Base-by-base conservation (phyloP, 2,888 invertebrate species). In the Eilema depressum region DNA sequence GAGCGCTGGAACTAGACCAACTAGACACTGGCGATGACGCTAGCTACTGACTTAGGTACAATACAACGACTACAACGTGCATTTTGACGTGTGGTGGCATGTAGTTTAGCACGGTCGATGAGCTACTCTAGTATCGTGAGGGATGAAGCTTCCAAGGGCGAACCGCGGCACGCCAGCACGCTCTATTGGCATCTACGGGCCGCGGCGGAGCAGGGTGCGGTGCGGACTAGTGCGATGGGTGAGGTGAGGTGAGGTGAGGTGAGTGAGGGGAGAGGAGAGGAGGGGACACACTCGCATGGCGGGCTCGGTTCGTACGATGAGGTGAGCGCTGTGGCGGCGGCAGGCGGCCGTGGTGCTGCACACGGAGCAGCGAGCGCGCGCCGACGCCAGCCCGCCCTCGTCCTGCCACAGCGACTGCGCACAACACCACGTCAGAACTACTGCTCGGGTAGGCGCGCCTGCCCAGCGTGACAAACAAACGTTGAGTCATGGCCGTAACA, bases 371-470 rank as follows among this genome's bases (percentile, higher is more conserved):
- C 91, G 90, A 73, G 89, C 90, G 88, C 82, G 80, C 82, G 79
- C 76, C 47, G 66, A 73, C 85, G 74, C 88, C 90, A 74, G 89
- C 84, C 53, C 85, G 66, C 84, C 87, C 76, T 96, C 96, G 84
- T 96, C 96, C 92, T 95, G 81, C 96, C 96, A 96, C 91, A 96
- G 95, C 87, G 96, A 96, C 96, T 96, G 96, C 86, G 81, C 85
- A 86, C 30, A 68, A 62, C 65, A 67, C 57, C 63, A 25, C 57
- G 14, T 26, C 64, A 59, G 12, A 26, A 57, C 23, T 7, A n/a
- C 28, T 33, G 30, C 30, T n/a, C n/a, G n/a, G n/a, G n/a, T n/a
- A n/a, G n/a, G n/a, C n/a, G n/a, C n/a, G n/a, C n/a, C n/a, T n/a
- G n/a, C n/a, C n/a, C 37, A 14, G 3, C 11, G 2, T 47, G 5